Evolutionary conservation across 2,888 invertebrate species (phyloP), one percentile per base, ranked within the genome.

Genomic region (Rhorus exstirpatorius): DNA sequence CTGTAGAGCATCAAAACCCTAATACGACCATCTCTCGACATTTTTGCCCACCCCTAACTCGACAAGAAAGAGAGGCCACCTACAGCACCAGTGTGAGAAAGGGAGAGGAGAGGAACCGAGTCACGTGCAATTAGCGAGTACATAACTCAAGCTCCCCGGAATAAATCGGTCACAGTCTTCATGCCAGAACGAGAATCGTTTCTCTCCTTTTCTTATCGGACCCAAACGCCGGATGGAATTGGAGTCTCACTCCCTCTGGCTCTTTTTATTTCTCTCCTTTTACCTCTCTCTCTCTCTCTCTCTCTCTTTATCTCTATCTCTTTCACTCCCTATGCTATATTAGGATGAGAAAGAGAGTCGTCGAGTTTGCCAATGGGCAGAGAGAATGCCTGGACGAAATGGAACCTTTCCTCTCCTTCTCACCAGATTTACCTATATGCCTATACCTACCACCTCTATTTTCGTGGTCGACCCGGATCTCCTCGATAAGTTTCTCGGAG

Each of bases 51-150:
- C 14, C 35, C 26, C 58, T 17, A 24, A 58, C 24, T 46, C 58
- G n/a, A n/a, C 24, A 10, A 26, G 21, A 67, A 46, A 49, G 26
- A 53, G 58, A 49, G 38, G 60, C 49, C 58, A 71, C 41, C 71
- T 3, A 41, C 38, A 46, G 46, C 19, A 31, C n/a, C 21, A 31
- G 38, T n/a, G 46, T 19, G 41, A 67, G 60, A 38, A 14, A 53
- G 41, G 21, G 74, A 26, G 17, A 35, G 65, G 41, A 35, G 41
- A 31, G 19, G 21, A 65, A 21, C 65, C 78, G 65, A 79, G 82
- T 82, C 82, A 82, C 76, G 78, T 72, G 85, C 85, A 86, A 86
- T 86, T 86, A 86, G 85, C 83, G 68, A 80, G 85, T 85, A 84
- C 85, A 85, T 86, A 86, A 86, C 81, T 86, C 86, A 86, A 85